Evolutionary conservation across 2,888 invertebrate species (phyloP).

Genomic region (Xestia sexstrigata): DNA sequence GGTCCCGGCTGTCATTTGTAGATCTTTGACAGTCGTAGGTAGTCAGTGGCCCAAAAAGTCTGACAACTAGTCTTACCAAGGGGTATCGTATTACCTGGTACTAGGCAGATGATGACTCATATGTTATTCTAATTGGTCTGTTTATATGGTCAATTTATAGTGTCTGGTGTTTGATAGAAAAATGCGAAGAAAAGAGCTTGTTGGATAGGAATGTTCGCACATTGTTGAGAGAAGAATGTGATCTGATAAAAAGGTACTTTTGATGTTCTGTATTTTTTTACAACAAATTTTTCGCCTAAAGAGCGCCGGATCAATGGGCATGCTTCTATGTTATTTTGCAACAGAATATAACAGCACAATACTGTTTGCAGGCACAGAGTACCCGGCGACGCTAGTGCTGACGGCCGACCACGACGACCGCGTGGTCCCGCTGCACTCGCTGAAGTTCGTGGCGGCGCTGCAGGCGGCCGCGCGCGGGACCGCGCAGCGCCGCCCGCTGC

Average conservation of each 20-base stretch:
- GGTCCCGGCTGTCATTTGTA: too few relatives aligned
- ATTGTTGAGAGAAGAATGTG: neutral
- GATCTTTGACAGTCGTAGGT: too few relatives aligned
- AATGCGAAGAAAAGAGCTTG: neutral
- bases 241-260: neutral
- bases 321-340: neutral
- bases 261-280: neutral
- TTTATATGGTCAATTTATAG: neutral
- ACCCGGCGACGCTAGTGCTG: conserved; percentile 97
- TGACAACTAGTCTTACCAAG: too few relatives aligned
- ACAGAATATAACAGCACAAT: neutral
- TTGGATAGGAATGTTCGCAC: neutral
- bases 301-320: too few relatives aligned
- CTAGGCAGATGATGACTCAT: too few relatives aligned
- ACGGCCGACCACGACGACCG: conserved; percentile 99
- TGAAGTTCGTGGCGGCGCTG: conserved; percentile 98
- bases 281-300: too few relatives aligned
- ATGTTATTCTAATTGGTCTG: neutral
- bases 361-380: conserved; percentile 88
- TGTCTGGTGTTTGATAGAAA: neutral
- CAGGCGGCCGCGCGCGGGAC: conserved; percentile 92
- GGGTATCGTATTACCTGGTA: too few relatives aligned
- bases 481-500: conserved; percentile 95
- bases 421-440: conserved; percentile 98
- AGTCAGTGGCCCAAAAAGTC: too few relatives aligned